These are phyloP conservation scores for Drosophila eohydei DNA, from an alignment of 2,888 invertebrate genomes.

Conservation along the genomic window DNA sequence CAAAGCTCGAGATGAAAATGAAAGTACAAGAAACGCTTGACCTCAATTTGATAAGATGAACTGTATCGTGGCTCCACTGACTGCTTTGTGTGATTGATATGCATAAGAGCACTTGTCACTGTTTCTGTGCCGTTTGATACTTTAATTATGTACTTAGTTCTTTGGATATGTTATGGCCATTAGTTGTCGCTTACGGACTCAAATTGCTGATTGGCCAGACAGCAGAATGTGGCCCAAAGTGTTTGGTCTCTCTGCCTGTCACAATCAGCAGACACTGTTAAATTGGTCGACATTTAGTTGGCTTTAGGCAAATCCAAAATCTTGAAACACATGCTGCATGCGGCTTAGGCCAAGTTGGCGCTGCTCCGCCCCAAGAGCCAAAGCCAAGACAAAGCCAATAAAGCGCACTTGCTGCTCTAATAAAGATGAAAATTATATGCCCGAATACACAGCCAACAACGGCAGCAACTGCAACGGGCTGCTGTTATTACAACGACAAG, in stretches of 20 bases:
- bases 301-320: conserved; percentile 30
- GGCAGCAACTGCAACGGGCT: conserved; percentile 20
- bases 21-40: conserved; percentile 54
- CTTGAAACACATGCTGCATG: neutral
- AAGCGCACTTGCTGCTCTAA: conserved; percentile 70
- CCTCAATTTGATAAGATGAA: conserved; percentile 43
- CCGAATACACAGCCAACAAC: conserved; percentile 18
- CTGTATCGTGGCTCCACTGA: conserved; percentile 15
- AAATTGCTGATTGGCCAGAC: conserved; percentile 15
- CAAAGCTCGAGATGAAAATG: conserved; percentile 47
- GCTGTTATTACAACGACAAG: conserved; percentile 61
- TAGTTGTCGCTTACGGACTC: conserved; percentile 11
- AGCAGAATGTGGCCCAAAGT: conserved; percentile 11
- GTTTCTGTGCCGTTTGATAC: neutral
- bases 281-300: conserved; percentile 13
- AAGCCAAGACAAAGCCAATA: conserved; percentile 41
- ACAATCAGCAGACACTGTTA: conserved; percentile 19
- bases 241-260: conserved; percentile 19
- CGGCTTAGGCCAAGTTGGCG: conserved; percentile 17
- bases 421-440: conserved; percentile 71
- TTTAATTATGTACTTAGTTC: conserved; percentile 8
- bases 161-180: conserved; percentile 15
- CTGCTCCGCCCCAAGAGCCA: conserved; percentile 15
- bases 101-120: conserved; percentile 7
- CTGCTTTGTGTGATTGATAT: conserved; percentile 7